These are phyloP conservation scores for Procambarus clarkii DNA, from an alignment of 1,140 invertebrate species.

Conservation along the genomic window DNA sequence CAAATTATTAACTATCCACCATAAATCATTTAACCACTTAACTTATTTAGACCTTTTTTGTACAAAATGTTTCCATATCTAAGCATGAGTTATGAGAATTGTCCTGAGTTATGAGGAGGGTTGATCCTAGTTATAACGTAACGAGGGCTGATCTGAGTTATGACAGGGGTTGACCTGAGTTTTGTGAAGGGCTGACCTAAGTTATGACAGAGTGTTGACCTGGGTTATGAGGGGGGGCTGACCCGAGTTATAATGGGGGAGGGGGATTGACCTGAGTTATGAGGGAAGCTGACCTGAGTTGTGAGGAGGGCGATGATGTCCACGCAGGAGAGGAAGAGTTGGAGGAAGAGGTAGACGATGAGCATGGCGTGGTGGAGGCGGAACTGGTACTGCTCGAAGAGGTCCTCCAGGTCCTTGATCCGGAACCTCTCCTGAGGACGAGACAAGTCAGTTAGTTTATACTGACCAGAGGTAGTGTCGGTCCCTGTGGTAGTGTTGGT, in stretches of 20 bases:
- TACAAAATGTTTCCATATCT: no score
- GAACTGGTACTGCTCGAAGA: slow-evolving; percentile 47
- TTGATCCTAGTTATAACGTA: no score
- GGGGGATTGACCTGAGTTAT: no score
- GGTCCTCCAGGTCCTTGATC: slow-evolving; percentile 52
- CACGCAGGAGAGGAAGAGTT: slow-evolving; percentile 22
- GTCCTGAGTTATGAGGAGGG: no score
- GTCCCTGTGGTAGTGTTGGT: neutral
- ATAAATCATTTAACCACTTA: no score
- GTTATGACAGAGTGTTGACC: neutral
- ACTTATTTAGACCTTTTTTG: no score
- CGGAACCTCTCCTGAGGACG: slow-evolving; percentile 55
- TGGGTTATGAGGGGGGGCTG: neutral
- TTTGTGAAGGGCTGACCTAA: neutral
- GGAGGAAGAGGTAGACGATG: slow-evolving; percentile 55
- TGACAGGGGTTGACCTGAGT: slow-evolving; percentile 11
- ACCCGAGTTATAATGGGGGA: no score
- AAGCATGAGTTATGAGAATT: no score
- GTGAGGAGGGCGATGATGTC: neutral
- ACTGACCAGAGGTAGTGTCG: neutral
- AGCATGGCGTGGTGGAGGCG: slow-evolving; percentile 61
- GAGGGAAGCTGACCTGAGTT: slow-evolving; percentile 10
- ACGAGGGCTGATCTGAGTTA: no score
- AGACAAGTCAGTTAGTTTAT: neutral
- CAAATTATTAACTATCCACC: no score